phyloP scores from a whole-genome alignment of 1,140 invertebrate species.

The Plodia interpunctella region DNA sequence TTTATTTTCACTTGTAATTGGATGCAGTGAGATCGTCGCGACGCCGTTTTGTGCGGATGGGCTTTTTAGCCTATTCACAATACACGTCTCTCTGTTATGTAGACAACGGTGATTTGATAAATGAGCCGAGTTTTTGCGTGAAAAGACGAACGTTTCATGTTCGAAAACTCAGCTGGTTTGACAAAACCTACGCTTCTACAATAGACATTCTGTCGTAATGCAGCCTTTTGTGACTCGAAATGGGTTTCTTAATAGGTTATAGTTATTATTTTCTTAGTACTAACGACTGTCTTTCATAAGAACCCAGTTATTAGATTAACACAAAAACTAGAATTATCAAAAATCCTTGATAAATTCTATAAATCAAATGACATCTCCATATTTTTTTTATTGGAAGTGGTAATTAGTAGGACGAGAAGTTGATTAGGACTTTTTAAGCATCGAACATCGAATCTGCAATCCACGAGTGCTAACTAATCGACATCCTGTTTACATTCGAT shows the following conservation, averaged over 20 bases:
- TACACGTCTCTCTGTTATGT: constrained; percentile 45
- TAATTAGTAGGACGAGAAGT: too few species aligned
- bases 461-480: too few species aligned
- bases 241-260: neutral
- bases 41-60: constrained; percentile 42
- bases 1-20: constrained; percentile 31
- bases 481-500: too few species aligned
- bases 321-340: too few species aligned
- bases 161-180: constrained; percentile 33
- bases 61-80: constrained; percentile 53
- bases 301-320: too few species aligned
- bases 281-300: too few species aligned
- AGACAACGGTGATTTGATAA: constrained; percentile 60
- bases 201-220: constrained; percentile 22
- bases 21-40: constrained; percentile 23
- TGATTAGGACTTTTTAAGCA: too few species aligned
- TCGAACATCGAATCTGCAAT: too few species aligned
- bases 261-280: neutral
- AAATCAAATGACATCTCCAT: too few species aligned
- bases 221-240: constrained; percentile 13
- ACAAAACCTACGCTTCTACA: constrained; percentile 33
- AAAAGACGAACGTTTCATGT: constrained; percentile 42
- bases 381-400: too few species aligned
- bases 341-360: too few species aligned
- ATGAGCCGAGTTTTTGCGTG: constrained; percentile 49